Base-by-base conservation (phyloP, 2,797 vertebrate species). In the Enteromius mattozi region DNA sequence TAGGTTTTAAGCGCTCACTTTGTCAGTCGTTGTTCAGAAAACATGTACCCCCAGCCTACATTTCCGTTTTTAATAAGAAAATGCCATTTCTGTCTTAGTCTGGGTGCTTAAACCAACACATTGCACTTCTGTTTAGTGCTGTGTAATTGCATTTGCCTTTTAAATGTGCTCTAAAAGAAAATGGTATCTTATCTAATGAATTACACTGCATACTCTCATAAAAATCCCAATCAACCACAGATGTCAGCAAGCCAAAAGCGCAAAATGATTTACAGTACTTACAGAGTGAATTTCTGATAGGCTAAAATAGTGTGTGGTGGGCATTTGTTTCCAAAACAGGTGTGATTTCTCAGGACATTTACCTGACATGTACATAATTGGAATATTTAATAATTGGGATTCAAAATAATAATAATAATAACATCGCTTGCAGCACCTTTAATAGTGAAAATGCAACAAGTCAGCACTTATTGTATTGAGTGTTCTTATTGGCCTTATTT, bases 391-490 rank as follows among this genome's bases (percentile, higher is more conserved):
- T 74, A 45, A 5, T 47, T 66, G 56, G 24, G 47, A 56, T 71
- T 42, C 10, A 65, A 51, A 8, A 74, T 27, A 37, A 24, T 42
- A 14, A 24, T 21, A n/a, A 24, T 0, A 40, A 1, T 1, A 1
- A 21, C 6, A 78, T n/a, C 12, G 21, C 69, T 75, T 14, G 49
- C 70, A 17, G 40, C 66, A 19, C 13, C 4, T 82, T 40, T 86
- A 88, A 87, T 86, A 88, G 76, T 27, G 83, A 88, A 74, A 80
- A 80, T 88, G 88, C 72, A 88, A 88, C 86, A 88, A 86, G 86
- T 87, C 84, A 87, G 83, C 88, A 89, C 86, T 86, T 88, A 91
- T 45, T 87, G 54, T 45, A 79, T 83, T 76, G 1, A 42, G 9
- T 71, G 33, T 61, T 37, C 59, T 65, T 66, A 83, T 76, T 77